Evolutionary conservation across 2,113 vertebrate species (phyloP).

Genomic region (Misgurnus anguillicaudatus): DNA sequence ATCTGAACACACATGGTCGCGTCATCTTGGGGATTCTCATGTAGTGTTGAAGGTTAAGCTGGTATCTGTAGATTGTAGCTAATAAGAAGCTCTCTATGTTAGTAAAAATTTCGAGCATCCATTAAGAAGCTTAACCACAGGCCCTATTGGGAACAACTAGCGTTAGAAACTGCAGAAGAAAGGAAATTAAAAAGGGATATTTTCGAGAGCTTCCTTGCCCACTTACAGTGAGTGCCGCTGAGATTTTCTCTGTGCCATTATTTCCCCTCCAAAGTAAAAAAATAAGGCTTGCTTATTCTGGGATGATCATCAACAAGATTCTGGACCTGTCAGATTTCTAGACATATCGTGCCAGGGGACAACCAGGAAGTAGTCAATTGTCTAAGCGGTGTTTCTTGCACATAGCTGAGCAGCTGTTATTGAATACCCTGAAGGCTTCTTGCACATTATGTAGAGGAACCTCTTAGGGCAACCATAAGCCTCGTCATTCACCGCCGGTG

Average conservation of each 20-base stretch:
- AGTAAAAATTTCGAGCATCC: background rate
- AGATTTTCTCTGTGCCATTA: background rate
- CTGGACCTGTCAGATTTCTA: background rate
- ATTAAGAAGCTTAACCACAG: constrained; percentile 21
- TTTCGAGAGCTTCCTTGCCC: background rate
- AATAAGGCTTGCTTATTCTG: background rate
- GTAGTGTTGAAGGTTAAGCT: no score
- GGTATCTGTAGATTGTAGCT: no score
- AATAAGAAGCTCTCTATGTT: no score
- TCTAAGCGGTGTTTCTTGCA: background rate
- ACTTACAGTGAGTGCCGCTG: background rate
- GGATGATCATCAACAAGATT: background rate
- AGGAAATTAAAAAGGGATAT: constrained; percentile 16
- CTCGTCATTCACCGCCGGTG: background rate
- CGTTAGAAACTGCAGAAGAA: constrained; percentile 42
- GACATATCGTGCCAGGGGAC: constrained; percentile 35
- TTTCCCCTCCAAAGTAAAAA: constrained; percentile 5
- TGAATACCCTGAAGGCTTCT: constrained; percentile 35
- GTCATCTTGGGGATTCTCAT: no score
- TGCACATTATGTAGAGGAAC: background rate
- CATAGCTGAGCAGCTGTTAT: constrained; percentile 43
- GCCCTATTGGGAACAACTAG: constrained; percentile 37
- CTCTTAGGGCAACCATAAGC: background rate
- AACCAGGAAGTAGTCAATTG: constrained; percentile 40
- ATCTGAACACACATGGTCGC: no score